Base-by-base conservation (phyloP, 2,888 invertebrate genomes). In the Ennomos erosarius region DNA sequence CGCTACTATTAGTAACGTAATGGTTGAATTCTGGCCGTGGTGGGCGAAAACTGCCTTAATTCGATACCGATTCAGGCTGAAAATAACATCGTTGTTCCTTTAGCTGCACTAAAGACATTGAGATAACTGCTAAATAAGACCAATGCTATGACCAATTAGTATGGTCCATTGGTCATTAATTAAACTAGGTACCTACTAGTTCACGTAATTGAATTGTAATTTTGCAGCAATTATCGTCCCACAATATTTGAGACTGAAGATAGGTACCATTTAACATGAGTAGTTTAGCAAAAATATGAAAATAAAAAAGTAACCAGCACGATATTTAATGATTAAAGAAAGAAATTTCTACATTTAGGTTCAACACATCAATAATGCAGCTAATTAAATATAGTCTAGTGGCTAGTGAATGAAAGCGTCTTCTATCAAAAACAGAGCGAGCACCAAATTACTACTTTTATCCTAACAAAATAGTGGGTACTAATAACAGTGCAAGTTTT, bases 21-120 rank as follows among this genome's bases (percentile, higher is more conserved):
- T 82, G 75, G 81, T 73, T 68, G 39, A 81, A 81, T 80, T 82
- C 65, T 74, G 68, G 72, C 66, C 67, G 88, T 85, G 83, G 88
- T 85, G 83, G 88, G 87, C 84, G 85, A 81, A 68, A 75, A 75
- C 82, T 80, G 73, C 74, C 72, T 74, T 78, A 76, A 84, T 85
- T 87, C 78, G 77, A 79, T 79, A 71, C 81, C 83, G 73, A 85
- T 83, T 82, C 70, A 62, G 74, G 60, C 72, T 69, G 58, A 74
- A 76, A 78, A 69, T 68, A 71, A 64, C 67, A 70, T 74, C 67
- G 57, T 69, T 70, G 68, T 66, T 65, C 61, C 71, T 67, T 54
- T 45, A 40, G 13, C 11, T 11, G 49, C 10, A 35, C 48, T 44
- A 39, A 39, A 57, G 59, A 10, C 40, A 12, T 57, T n/a, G 39